Base-by-base conservation (phyloP, 2,888 invertebrate genomes). In the Meghimatium bilineatum region DNA sequence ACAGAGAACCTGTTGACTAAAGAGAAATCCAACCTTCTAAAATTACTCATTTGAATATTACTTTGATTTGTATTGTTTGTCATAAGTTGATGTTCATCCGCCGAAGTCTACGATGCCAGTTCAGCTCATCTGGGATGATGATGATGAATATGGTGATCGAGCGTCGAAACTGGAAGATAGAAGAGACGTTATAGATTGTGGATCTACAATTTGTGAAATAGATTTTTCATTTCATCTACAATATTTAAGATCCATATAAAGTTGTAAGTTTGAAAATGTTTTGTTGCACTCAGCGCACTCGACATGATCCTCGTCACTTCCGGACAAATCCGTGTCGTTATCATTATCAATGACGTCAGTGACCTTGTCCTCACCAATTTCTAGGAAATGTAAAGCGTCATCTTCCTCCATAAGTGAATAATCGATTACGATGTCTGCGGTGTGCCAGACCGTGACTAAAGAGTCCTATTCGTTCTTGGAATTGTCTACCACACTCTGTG, bases 241-340 rank as follows among this genome's bases (percentile, higher is more conserved):
- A 98, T 96, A 94, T 97, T 96, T 96, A 92, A 98, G 95, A 90
- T 96, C 96, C 94, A 99, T 96, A 93, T 96, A 96, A 95, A 98
- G 98, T 94, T 99, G 98, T 90, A 96, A 96, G 94, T 97, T 97
- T 89, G 98, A 98, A 95, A 99, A 98, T 88, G 97, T 97, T 90
- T 97, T 97, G 95, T 98, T 98, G 90, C 98, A 97, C 94, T 98
- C 97, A 88, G 97, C 97, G 94, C 97, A 97, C 89, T 98, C 98
- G 95, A 99, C 74, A n/a, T 79, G 79, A 49, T 83, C 71, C 0
- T 82, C 76, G n/a, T 83, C 83, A 23, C 2, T 26, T 1, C 66
- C 66, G 2, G 74, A 74, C 44, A 23, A 36, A 5, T 56, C 56
- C 17, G 66, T 72, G 0, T 66, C 77, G 26, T 56, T 74, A 17